Evolutionary conservation across 2,888 invertebrate species (phyloP).

Genomic region (Sesia bembeciformis): DNA sequence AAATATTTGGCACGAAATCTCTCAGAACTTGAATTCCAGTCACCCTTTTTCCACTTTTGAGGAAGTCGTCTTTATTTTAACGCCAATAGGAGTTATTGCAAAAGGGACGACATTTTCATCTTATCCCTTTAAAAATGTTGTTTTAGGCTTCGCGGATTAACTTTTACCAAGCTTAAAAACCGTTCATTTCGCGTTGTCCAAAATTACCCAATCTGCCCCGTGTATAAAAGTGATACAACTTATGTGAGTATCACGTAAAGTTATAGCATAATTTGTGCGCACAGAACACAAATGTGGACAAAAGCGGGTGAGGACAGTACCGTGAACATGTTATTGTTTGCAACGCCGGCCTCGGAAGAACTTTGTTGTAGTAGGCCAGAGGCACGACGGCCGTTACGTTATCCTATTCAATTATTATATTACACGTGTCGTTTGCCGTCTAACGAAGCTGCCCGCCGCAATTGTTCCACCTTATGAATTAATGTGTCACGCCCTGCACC

Average conservation of each 20-base stretch:
- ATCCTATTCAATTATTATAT: conserved; percentile 67
- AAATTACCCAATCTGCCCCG: neutral
- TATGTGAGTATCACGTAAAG: too few relatives aligned
- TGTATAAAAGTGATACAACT: neutral
- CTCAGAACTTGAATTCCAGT: conserved; percentile 27
- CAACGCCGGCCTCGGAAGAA: conserved; percentile 42
- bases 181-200: too few relatives aligned
- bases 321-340: conserved; percentile 35
- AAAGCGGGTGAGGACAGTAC: conserved; percentile 28
- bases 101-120: conserved; percentile 11
- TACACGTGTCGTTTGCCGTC: conserved; percentile 54
- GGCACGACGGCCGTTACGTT: conserved; percentile 40
- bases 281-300: conserved; percentile 16
- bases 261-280: too few relatives aligned
- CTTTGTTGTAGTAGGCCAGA: conserved; percentile 55
- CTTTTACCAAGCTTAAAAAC: neutral
- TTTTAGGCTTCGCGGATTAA: conserved; percentile 9
- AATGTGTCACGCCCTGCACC: conserved; percentile 7
- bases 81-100: conserved; percentile 11
- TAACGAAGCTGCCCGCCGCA: conserved; percentile 49
- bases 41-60: conserved; percentile 14
- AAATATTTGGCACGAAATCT: conserved; percentile 40
- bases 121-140: conserved; percentile 13
- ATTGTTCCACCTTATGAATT: conserved; percentile 49
- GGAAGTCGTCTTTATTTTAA: conserved; percentile 15